These are phyloP conservation scores for Panurus biarmicus DNA, from an alignment of 2,113 vertebrate genomes.

Conservation along the genomic window DNA sequence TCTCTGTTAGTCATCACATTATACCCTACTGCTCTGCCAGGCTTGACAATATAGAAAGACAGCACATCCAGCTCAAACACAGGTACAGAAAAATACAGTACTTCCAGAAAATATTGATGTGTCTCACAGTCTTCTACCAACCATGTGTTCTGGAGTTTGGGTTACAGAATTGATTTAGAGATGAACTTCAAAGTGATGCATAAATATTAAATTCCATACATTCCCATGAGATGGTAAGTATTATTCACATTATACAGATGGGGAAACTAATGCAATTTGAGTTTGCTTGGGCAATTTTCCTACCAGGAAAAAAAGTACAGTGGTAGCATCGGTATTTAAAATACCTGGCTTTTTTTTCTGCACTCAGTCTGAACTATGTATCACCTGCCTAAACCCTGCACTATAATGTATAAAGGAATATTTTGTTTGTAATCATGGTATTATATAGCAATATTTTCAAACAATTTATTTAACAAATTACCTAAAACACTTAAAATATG, in stretches of 20 bases:
- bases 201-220: not conserved
- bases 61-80: not conserved
- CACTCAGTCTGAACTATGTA: not conserved
- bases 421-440: not conserved
- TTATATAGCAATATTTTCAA: not conserved
- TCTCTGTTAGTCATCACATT: not conserved
- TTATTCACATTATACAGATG: not conserved
- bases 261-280: not conserved
- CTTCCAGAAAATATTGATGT: not conserved
- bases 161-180: not conserved
- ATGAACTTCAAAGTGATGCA: not conserved
- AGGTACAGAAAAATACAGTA: not conserved
- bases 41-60: not conserved
- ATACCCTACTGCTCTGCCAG: not conserved
- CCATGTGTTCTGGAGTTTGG: not conserved
- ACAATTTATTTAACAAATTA: slow-evolving; percentile 2
- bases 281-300: not conserved
- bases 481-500: not conserved
- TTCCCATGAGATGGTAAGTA: not conserved
- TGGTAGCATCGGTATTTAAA: not conserved
- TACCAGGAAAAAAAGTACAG: not conserved
- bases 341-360: not conserved
- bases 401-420: not conserved
- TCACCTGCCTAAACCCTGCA: not conserved
- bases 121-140: not conserved